These are phyloP conservation scores for Pterobdella sp. DNA, from an alignment of 2,888 invertebrate genomes.

Conservation along the genomic window DNA sequence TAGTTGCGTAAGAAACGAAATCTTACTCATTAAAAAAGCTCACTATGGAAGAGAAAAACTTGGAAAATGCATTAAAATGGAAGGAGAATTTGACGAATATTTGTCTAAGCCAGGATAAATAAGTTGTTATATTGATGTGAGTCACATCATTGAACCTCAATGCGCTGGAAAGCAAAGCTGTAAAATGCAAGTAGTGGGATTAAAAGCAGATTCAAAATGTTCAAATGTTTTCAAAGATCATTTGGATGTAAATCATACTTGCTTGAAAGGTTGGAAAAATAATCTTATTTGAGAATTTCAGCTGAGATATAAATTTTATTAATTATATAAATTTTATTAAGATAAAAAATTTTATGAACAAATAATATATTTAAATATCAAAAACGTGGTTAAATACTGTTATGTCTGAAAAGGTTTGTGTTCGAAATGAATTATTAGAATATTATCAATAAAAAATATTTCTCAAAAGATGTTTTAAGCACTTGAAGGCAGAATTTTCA, in stretches of 20 bases:
- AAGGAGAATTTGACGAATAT: conserved; percentile 8
- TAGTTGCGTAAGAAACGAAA: conserved; percentile 16
- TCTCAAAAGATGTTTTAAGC: no score
- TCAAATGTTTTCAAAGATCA: conserved; percentile 2
- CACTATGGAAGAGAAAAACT: conserved; percentile 5
- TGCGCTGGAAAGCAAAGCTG: conserved; percentile 14
- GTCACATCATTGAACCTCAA: conserved; percentile 12
- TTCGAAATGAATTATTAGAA: no score
- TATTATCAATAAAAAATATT: no score
- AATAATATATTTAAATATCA: no score
- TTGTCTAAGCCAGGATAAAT: conserved; percentile 9
- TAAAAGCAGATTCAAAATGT: conserved; percentile 10
- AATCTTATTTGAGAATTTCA: no score
- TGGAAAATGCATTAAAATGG: conserved; percentile 9
- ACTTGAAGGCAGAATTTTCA: no score
- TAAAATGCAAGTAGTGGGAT: not conserved
- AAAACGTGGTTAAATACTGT: no score
- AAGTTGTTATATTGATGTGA: conserved; percentile 21
- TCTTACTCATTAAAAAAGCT: conserved; percentile 11
- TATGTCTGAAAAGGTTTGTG: no score
- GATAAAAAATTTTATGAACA: no score
- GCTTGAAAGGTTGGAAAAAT: conserved; percentile 13
- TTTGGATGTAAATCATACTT: conserved; percentile 7
- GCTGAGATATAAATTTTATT: no score
- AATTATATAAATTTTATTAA: no score